Base-by-base conservation (phyloP, 2,888 invertebrate genomes). In the Trisateles emortualis region DNA sequence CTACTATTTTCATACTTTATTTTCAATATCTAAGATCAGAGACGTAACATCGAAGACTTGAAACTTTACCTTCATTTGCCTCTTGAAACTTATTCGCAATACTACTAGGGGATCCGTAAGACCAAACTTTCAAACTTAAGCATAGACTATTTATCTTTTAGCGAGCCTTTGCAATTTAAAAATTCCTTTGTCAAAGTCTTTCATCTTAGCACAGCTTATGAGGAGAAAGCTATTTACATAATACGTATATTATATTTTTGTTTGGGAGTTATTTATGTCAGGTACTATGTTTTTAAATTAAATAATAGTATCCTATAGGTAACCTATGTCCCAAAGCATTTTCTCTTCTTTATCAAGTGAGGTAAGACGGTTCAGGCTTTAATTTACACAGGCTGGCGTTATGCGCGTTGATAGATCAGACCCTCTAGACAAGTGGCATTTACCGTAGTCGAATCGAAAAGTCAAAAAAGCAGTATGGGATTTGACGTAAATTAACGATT, bases 131-230 rank as follows among this genome's bases (percentile, higher is more conserved):
- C 41, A 38, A 63, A 67, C 50, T 68, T 62, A 32, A 57, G 50
- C 24, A 53, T 47, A 44, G 44, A 43, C n/a, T 59, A 61, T 64
- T 58, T 66, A 55, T 59, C 64, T 62, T 50, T 24, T 41, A 11
- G 19, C 32, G 30, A 52, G 41, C 29, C 39, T 46, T 50, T 42
- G 50, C 50, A 62, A 62, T 59, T 62, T 51, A 53, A 56, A 56
- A 52, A 59, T 50, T 38, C 52, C 53, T 41, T 43, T 35, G 45
- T 40, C 22, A 17, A 42, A 49, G 30, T 33, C 26, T 5, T 6
- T 1, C 16, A 26, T 24, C 30, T 39, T 13, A 24, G 33, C 24
- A 35, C 29, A 29, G 29, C 29, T 41, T 29, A 26, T 8, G 26
- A 8, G 8, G 8, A 8, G 8, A 26, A 4, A 26, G 26, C 26